A percentile compares a stretch with the other conserved stretches of the same genome.
Conservation (phyloP, 1,140 invertebrate species). For the Penaeus chinensis region DNA sequence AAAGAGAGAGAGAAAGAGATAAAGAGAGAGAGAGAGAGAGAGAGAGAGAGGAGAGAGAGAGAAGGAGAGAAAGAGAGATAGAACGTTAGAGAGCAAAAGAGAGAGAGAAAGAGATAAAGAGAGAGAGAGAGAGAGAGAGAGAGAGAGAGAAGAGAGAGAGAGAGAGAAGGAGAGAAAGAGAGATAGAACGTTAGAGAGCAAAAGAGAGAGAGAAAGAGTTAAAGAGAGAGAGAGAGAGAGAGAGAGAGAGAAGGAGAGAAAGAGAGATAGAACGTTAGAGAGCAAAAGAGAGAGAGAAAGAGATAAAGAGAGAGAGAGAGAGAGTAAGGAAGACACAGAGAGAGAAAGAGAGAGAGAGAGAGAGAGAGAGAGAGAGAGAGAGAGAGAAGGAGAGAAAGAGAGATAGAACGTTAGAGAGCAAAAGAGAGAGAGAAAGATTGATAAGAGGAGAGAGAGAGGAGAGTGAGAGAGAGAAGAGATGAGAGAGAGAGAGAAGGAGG, state of each 20-base stretch:
- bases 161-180: background rate
- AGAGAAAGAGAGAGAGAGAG: too few species aligned
- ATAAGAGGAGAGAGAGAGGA: too few species aligned
- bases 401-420: too few species aligned
- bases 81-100: background rate
- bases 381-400: too few species aligned
- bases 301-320: too few species aligned
- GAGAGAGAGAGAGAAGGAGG: too few species aligned
- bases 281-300: background rate
- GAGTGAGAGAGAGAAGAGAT: too few species aligned
- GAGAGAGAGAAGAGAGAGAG: background rate
- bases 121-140: background rate
- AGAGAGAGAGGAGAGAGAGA: background rate
- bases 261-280: slow-evolving; percentile 5
- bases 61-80: background rate
- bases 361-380: too few species aligned
- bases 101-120: background rate
- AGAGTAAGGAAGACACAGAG: too few species aligned
- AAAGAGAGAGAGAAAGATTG: too few species aligned
- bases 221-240: background rate
- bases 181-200: background rate
- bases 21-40: background rate
- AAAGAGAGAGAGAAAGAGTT: background rate
- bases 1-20: background rate
- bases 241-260: background rate